These are phyloP conservation scores for Lasioglossum pauxillum DNA, from an alignment of 2,888 invertebrate genomes.

Conservation along the genomic window DNA sequence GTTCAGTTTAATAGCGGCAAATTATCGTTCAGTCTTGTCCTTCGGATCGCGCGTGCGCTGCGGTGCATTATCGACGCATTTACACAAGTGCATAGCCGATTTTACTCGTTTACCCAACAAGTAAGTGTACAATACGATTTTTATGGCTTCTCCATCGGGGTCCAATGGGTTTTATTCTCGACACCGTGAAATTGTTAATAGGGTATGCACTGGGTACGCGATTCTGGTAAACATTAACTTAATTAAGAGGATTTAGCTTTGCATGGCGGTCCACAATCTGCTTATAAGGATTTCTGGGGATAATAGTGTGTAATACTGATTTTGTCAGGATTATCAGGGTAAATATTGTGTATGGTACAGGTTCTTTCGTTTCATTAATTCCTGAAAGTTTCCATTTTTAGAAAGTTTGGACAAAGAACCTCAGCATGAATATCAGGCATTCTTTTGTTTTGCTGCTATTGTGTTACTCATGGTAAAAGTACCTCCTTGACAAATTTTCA, in stretches of 20 bases:
- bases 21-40: slow-evolving; percentile 12
- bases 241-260: neutral
- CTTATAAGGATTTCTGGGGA: neutral
- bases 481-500: too few species aligned
- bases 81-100: neutral
- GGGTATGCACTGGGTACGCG: neutral
- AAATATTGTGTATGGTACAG: neutral
- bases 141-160: too few species aligned
- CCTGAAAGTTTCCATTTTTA: neutral
- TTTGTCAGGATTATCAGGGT: neutral
- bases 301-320: neutral
- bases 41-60: neutral
- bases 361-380: neutral
- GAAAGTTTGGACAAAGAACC: neutral
- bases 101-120: neutral
- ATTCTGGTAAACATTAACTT: neutral
- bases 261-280: neutral
- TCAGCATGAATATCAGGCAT: neutral
- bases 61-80: neutral
- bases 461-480: neutral
- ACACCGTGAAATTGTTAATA: neutral
- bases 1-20: slow-evolving; percentile 7
- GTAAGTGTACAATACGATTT: neutral
- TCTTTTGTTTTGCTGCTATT: neutral
- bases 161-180: neutral